phyloP scores from a whole-genome alignment of 2,797 vertebrate genomes.

The Nannoperca australis region DNA sequence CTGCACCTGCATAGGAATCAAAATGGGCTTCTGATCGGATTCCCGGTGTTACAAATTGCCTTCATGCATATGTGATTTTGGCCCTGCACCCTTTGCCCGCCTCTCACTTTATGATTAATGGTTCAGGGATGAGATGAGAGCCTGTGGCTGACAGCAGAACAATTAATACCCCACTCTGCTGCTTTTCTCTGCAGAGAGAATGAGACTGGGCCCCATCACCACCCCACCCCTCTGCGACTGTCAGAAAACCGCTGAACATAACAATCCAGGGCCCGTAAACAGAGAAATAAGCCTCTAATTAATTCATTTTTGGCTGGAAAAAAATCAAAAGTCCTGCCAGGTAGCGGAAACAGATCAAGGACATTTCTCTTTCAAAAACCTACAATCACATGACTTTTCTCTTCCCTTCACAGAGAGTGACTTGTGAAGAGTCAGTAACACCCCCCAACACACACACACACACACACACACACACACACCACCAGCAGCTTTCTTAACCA shows the following conservation, averaged over 20 bases:
- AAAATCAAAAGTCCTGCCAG: conserved; percentile 61
- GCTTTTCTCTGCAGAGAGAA: conserved; percentile 48
- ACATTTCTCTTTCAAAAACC: conserved; percentile 61
- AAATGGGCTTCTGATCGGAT: conserved; percentile 32
- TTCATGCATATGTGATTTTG: conserved; percentile 61
- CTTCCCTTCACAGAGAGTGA: conserved; percentile 32
- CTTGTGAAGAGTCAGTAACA: conserved; percentile 33
- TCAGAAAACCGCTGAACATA: conserved; percentile 55
- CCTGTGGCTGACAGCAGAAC: conserved; percentile 58
- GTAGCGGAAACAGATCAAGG: conserved; percentile 53
- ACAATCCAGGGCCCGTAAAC: conserved; percentile 39
- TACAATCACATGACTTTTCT: conserved; percentile 43
- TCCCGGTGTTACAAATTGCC: conserved; percentile 44
- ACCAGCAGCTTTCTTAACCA: conserved; percentile 24
- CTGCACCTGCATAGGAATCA: background rate
- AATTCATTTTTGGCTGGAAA: conserved; percentile 48
- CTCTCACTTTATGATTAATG: conserved; percentile 66
- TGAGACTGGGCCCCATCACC: conserved; percentile 17
- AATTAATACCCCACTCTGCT: conserved; percentile 61
- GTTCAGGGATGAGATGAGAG: conserved; percentile 48
- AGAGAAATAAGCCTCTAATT: conserved; percentile 61
- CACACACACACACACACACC: background rate
- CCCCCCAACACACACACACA: background rate
- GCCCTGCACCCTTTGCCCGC: conserved; percentile 16
- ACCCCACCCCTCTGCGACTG: background rate